phyloP scores from a whole-genome alignment of 2,888 invertebrate species.

The Drosophila kanekoi region DNA sequence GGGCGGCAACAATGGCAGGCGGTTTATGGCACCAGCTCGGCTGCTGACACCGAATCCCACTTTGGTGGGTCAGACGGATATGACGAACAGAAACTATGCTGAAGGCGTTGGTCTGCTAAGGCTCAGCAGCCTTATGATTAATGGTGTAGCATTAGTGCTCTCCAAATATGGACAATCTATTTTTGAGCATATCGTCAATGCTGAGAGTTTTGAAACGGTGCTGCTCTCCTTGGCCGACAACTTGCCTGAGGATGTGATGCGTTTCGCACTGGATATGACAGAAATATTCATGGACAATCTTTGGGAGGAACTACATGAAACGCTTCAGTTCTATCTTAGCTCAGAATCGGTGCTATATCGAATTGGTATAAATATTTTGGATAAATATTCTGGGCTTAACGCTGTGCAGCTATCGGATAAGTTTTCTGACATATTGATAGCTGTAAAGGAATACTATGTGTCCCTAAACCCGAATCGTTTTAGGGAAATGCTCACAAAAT shows the following conservation, averaged over 20 bases:
- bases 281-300: slow-evolving; percentile 49
- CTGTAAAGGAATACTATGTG: slow-evolving; percentile 47
- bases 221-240: slow-evolving; percentile 50
- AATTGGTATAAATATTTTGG: slow-evolving; percentile 48
- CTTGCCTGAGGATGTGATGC: slow-evolving; percentile 28
- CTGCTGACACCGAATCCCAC: slow-evolving; percentile 23
- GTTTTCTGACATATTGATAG: slow-evolving; percentile 36
- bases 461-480: slow-evolving; percentile 61
- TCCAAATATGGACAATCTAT: slow-evolving; percentile 33
- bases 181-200: slow-evolving; percentile 51
- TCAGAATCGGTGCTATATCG: slow-evolving; percentile 70
- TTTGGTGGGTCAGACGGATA: slow-evolving; percentile 9
- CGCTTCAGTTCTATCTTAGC: slow-evolving; percentile 53
- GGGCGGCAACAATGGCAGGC: background rate
- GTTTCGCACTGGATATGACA: slow-evolving; percentile 54
- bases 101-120: slow-evolving; percentile 35
- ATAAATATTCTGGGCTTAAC: background rate
- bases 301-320: slow-evolving; percentile 33
- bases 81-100: slow-evolving; percentile 10
- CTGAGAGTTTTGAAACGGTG: slow-evolving; percentile 55
- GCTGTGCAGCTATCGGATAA: slow-evolving; percentile 10
- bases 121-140: slow-evolving; percentile 40
- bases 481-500: slow-evolving; percentile 16
- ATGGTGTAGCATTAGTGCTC: slow-evolving; percentile 25
- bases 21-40: slow-evolving; percentile 10